phyloP scores from a whole-genome alignment of 2,797 vertebrate species.

The Pteronotus mesoamericanus region DNA sequence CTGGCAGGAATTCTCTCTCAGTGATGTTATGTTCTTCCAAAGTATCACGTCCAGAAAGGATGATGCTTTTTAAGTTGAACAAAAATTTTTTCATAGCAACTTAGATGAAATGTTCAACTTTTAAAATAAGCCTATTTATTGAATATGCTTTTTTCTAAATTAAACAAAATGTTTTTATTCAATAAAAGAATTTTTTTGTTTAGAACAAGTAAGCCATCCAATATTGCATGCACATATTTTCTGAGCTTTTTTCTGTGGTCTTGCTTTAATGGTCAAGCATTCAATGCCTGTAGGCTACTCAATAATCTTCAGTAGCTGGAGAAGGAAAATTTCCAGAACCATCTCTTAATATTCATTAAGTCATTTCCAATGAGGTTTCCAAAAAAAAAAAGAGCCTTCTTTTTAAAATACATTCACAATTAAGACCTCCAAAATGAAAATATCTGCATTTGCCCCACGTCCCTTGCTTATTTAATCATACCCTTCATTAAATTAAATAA shows the following conservation, averaged over 20 bases:
- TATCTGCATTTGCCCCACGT: background rate
- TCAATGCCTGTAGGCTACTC: background rate
- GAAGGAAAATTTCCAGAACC: background rate
- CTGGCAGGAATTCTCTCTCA: background rate
- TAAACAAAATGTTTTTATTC: background rate
- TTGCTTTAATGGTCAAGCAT: background rate
- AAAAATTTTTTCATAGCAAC: background rate
- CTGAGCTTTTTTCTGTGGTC: background rate
- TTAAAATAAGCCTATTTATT: background rate
- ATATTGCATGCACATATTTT: background rate
- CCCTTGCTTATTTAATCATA: background rate
- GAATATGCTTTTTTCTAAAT: background rate
- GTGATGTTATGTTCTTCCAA: background rate
- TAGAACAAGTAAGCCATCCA: background rate
- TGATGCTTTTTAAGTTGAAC: background rate
- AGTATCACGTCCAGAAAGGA: background rate
- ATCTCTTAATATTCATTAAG: background rate
- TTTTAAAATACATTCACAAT: background rate
- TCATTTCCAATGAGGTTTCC: background rate
- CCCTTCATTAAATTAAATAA: background rate
- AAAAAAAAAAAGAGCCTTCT: background rate
- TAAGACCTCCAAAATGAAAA: background rate
- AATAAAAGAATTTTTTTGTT: background rate
- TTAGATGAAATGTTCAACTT: background rate
- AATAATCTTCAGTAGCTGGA: background rate